A percentile compares a stretch with the other conserved stretches of the same genome.
Conservation (phyloP, 2,113 vertebrate genomes). For the Ondatra zibethicus region DNA sequence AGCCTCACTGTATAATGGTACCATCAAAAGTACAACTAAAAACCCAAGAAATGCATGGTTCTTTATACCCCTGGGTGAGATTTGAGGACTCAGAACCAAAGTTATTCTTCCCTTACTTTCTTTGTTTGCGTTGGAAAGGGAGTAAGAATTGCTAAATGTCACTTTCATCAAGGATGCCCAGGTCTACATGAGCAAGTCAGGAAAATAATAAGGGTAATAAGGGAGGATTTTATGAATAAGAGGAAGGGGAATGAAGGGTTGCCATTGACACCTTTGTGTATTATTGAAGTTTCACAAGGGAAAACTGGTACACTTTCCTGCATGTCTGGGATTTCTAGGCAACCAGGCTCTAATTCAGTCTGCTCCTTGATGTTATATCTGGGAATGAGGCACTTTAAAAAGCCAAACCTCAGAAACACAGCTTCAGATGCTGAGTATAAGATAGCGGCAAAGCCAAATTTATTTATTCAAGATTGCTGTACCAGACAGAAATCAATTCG, state of each 20-base stretch:
- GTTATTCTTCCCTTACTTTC: neutral
- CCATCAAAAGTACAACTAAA: conserved; percentile 33
- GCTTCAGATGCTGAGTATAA: neutral
- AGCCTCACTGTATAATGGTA: neutral
- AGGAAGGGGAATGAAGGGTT: neutral
- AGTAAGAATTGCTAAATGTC: neutral
- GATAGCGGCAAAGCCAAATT: neutral
- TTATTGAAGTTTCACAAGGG: conserved; percentile 24
- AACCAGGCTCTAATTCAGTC: neutral
- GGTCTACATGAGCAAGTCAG: neutral
- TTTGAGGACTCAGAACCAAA: neutral
- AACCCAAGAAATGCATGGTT: neutral
- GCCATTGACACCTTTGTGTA: neutral
- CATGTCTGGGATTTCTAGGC: conserved; percentile 16
- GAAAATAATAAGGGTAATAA: neutral
- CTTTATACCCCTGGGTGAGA: neutral
- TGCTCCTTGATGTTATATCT: neutral
- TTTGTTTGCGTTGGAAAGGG: neutral
- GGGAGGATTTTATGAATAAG: neutral
- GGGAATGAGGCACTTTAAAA: neutral
- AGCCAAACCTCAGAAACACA: neutral
- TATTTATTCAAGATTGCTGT: neutral
- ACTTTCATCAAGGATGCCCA: neutral
- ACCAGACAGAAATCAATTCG: neutral
- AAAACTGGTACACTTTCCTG: neutral